phyloP scores from a whole-genome alignment of 1,140 invertebrate genomes.

The Drosophila nebulosa region DNA sequence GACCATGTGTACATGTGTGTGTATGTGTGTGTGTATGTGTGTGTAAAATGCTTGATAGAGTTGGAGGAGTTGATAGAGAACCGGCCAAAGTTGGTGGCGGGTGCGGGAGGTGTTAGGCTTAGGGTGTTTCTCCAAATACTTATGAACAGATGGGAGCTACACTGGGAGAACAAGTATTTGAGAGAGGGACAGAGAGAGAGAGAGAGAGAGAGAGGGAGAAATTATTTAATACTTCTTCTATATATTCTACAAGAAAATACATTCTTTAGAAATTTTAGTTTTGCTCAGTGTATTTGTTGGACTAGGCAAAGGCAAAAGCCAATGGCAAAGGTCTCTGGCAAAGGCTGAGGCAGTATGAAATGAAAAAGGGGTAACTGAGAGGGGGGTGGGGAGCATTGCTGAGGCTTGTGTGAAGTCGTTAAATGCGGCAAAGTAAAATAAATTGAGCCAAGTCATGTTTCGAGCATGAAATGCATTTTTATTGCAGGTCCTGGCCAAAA shows the following conservation, averaged over 20 bases:
- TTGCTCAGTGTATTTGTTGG: slow-evolving; percentile 5
- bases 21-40: background rate
- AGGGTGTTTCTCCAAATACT: too few relatives aligned
- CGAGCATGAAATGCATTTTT: slow-evolving; percentile 76
- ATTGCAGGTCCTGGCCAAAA: slow-evolving; percentile 46
- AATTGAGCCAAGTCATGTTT: slow-evolving; percentile 78
- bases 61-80: background rate
- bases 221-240: too few relatives aligned
- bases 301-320: background rate
- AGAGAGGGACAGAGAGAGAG: too few relatives aligned
- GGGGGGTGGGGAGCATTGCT: slow-evolving; percentile 18
- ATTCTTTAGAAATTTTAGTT: too few relatives aligned
- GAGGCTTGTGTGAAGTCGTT: slow-evolving; percentile 72
- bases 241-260: too few relatives aligned
- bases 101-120: too few relatives aligned
- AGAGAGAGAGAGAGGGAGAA: too few relatives aligned
- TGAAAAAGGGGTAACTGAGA: background rate
- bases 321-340: background rate
- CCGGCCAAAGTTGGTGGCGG: background rate
- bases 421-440: slow-evolving; percentile 79
- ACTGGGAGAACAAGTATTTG: too few relatives aligned
- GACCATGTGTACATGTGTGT: slow-evolving; percentile 18
- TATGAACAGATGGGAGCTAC: slow-evolving; percentile 14
- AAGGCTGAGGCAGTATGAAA: too few relatives aligned
- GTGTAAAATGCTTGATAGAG: background rate